phyloP scores from a whole-genome alignment of 2,797 vertebrate genomes.

The Rhynchotus rufescens region DNA sequence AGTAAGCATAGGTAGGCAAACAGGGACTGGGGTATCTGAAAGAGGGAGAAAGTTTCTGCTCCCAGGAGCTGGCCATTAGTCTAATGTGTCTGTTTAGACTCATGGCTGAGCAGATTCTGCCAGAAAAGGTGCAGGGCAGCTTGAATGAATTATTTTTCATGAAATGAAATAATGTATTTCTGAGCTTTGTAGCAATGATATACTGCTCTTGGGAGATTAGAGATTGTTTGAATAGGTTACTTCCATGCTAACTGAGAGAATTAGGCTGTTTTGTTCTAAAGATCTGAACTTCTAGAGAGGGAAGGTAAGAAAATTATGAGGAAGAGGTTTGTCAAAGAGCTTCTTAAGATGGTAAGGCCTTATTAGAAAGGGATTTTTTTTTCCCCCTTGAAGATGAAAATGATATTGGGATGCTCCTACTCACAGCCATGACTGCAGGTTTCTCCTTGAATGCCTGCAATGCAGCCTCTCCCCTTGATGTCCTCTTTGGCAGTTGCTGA shows the following conservation, averaged over 20 bases:
- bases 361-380: neutral
- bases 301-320: neutral
- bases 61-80: slow-evolving; percentile 12
- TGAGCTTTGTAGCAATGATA: neutral
- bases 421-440: neutral
- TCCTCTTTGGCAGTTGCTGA: neutral
- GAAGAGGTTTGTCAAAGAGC: neutral
- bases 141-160: neutral
- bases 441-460: neutral
- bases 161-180: slow-evolving; percentile 27
- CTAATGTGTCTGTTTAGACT: neutral
- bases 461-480: neutral
- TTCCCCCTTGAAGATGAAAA: neutral
- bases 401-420: neutral
- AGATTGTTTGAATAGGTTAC: neutral
- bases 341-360: neutral
- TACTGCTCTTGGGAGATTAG: neutral
- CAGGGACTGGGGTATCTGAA: neutral
- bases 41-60: neutral
- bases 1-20: slow-evolving; percentile 7
- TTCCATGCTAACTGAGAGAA: neutral
- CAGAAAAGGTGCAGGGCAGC: neutral
- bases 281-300: neutral
- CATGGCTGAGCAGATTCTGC: neutral
- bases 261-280: neutral